These are phyloP conservation scores for Hyposmocoma kahamanoa DNA, from an alignment of 1,140 invertebrate species.

Conservation along the genomic window DNA sequence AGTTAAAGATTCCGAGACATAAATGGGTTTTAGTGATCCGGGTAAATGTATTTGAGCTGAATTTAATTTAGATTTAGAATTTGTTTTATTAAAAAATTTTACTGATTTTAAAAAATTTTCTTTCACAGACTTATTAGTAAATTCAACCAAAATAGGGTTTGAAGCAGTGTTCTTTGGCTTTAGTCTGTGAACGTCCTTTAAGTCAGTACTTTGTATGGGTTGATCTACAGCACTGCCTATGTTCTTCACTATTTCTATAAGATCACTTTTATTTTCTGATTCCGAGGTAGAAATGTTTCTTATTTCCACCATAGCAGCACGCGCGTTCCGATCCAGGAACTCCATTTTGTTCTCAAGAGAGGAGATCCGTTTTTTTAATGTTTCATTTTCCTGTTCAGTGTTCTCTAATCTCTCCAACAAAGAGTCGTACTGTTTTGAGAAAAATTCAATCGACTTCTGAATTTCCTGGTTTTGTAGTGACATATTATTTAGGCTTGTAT, in stretches of 20 bases:
- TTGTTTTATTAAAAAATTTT: not conserved
- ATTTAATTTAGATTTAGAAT: not conserved
- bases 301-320: not conserved
- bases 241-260: not conserved
- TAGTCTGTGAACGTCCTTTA: not conserved
- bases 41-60: not conserved
- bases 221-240: not conserved
- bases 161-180: not conserved
- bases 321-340: not conserved
- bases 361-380: not conserved
- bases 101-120: not conserved
- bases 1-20: slow-evolving; percentile 8
- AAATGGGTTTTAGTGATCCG: not conserved
- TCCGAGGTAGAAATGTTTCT: not conserved
- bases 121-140: not conserved
- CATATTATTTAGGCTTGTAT: too few relatives aligned
- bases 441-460: not conserved
- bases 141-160: not conserved
- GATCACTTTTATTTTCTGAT: not conserved
- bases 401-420: not conserved
- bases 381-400: not conserved
- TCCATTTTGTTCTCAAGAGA: not conserved
- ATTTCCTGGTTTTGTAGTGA: not conserved
- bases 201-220: not conserved
- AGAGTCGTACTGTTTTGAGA: not conserved